phyloP scores from a whole-genome alignment of 2,113 vertebrate genomes.

The Crotalus horridus region DNA sequence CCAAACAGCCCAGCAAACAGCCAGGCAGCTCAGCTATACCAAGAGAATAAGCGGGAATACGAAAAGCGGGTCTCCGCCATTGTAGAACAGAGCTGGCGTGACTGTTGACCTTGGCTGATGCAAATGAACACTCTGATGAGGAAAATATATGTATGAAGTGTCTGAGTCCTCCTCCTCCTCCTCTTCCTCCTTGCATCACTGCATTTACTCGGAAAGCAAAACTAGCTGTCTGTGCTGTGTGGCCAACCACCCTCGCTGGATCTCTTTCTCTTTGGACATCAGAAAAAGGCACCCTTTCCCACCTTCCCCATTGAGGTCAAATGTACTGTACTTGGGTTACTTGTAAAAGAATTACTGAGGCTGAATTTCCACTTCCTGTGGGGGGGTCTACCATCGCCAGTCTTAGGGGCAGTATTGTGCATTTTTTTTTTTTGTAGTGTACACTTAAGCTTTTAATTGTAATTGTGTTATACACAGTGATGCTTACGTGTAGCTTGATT shows the following conservation, averaged over 20 bases:
- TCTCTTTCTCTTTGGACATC: conserved; percentile 77
- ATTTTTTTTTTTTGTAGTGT: conserved; percentile 60
- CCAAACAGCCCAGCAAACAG: conserved; percentile 99
- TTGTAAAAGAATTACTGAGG: conserved; percentile 76
- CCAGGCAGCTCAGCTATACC: conserved; percentile 98
- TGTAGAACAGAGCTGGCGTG: conserved; percentile 99
- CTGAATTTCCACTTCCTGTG: conserved; percentile 62
- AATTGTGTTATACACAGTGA: conserved; percentile 71
- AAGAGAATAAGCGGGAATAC: conserved; percentile 98
- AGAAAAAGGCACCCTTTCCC: conserved; percentile 69
- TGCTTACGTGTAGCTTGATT: conserved; percentile 69
- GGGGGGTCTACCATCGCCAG: conserved; percentile 55
- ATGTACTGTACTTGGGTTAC: conserved; percentile 93
- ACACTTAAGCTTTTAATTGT: conserved; percentile 72
- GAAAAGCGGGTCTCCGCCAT: conserved; percentile 98
- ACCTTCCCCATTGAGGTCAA: conserved; percentile 68
- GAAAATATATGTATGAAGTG: conserved; percentile 77
- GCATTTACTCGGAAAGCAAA: conserved; percentile 87
- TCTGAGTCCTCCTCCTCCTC: conserved; percentile 73
- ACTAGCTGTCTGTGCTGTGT: conserved; percentile 86
- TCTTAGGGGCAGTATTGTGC: conserved; percentile 66
- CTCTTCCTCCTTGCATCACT: conserved; percentile 78
- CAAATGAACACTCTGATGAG: conserved; percentile 80
- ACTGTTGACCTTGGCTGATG: conserved; percentile 88
- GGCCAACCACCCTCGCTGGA: conserved; percentile 77